Base-by-base conservation (phyloP, 2,797 vertebrate species). In the Uromys caudimaculatus region DNA sequence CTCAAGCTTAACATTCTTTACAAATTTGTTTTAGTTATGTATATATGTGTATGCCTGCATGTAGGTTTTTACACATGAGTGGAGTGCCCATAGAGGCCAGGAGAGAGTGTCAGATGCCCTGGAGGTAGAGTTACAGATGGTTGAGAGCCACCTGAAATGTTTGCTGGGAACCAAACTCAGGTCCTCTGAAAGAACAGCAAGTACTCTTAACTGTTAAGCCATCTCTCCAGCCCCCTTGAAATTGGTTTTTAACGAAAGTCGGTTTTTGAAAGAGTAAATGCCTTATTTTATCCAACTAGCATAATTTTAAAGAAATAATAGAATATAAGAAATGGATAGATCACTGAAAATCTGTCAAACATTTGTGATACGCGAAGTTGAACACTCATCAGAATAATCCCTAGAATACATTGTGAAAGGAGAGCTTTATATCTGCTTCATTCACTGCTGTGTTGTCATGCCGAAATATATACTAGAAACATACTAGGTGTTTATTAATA, bases 341-440 rank as follows among this genome's bases (percentile, higher is more conserved):
- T 38, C 58, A 73, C 29, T 91, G 54, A 93, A 96, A 91, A 79
- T 92, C 12, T 96, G 56, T 64, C 76, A 78, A 69, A 58, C 35
- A 86, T 71, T 88, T 96, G 62, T 41, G n/a, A 90, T 85, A 79
- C 60, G 32, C 47, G 56, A n/a, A 96, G 88, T 62, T 82, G 50
- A 90, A 94, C n/a, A 76, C 38, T 95, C 78, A 64, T 95, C 60
- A 94, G 62, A 96, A 92, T 47, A 89, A 56, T 90, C 23, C 88
- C 44, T 58, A 82, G 38, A 95, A 84, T 84, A 91, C 50, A 14
- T 50, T 90, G 44, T 88, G 35, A 88, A 78, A 27, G 10, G 50
- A 94, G 52, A 32, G 24, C 27, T 93, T 81, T 76, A 56, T 77
- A 89, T 38, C 52, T 89, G 16, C 85, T 93, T 94, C 60, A 52